Percentiles rank a stretch among this genome's conserved stretches.
Evolutionary conservation across 2,888 invertebrate genomes (phyloP).

Genomic region (Ethmia dodecea): DNA sequence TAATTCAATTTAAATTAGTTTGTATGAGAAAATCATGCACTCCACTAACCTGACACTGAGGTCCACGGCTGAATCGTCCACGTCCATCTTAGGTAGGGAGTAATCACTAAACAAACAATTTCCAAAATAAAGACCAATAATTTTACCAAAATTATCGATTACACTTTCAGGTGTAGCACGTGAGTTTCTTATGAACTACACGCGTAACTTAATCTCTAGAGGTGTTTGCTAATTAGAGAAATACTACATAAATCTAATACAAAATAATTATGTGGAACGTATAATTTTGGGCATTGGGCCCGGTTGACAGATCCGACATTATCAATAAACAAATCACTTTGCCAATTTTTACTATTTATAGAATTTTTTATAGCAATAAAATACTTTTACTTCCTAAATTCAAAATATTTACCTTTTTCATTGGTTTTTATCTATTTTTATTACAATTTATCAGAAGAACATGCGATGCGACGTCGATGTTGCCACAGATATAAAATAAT

Average conservation of each 20-base stretch:
- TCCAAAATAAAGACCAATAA: conserved; percentile 31
- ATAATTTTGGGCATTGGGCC: conserved; percentile 14
- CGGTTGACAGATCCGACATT: conserved; percentile 6
- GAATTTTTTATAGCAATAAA: too few species aligned
- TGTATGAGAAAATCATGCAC: too few species aligned
- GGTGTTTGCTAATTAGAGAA: conserved; percentile 11
- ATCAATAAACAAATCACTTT: conserved; percentile 4
- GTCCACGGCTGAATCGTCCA: conserved; percentile 93
- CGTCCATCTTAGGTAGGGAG: conserved; percentile 83
- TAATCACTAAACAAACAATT: conserved; percentile 30
- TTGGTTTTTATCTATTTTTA: conserved; percentile 2
- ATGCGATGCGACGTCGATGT: conserved; percentile 8
- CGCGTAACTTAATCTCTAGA: background rate
- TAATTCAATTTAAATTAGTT: too few species aligned
- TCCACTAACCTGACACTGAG: conserved; percentile 91
- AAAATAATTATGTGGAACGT: conserved; percentile 22
- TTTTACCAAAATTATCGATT: background rate
- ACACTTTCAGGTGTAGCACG: background rate
- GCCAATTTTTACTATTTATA: too few species aligned
- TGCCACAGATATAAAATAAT: conserved; percentile 21
- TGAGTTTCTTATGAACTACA: conserved; percentile 5
- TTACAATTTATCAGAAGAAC: too few species aligned
- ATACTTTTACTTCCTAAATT: too few species aligned
- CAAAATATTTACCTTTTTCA: too few species aligned
- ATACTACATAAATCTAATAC: conserved; percentile 13